Evolutionary conservation across 92 coral and sea anemone genomes (phyloP), one percentile per base, ranked within the genome.

Genomic region (Parazoanthus swiftii): DNA sequence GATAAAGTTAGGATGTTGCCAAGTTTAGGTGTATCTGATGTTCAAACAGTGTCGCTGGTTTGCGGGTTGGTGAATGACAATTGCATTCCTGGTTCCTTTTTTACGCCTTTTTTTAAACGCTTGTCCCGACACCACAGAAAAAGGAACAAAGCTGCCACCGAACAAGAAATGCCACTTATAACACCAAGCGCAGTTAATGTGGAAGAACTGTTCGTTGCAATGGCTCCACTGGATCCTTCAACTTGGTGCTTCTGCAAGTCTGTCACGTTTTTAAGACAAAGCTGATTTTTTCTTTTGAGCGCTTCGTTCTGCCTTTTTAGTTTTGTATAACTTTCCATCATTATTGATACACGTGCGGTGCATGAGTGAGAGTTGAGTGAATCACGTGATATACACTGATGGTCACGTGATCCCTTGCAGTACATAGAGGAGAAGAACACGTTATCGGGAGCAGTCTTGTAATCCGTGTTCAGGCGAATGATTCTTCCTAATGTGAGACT

Each of bases 401-500:
- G 85, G 74, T 92, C 79, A 33, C 85, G 70, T 50, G 92, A 95
- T 58, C 89, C 90, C 82, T 88, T 85, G 90, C 98, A 96, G 88
- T 92, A 89, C 33, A 84, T 89, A 3, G 94, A 81, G 3, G 98
- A 93, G 82, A 90, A 96, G 83, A 96, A 96, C 36, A 94, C 94
- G 84, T 91, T 82, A 11, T 93, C 94, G 26, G 96, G 96, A 8
- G 92, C 94, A 78, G 73, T 90, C 54, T 89, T 93, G 91, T 88
- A 91, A 20, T 89, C 92, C 0, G 95, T 93, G 85, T 96, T 96
- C 66, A 92, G 90, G 56, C 96, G 94, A 68, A 96, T 94, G 77
- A 96, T 94, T 74, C 76, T 63, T 15, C 95, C 92, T 46, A 96
- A 90, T 1, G 98, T 96, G 39, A 94, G 88, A 42, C 84, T 90